phyloP scores from a whole-genome alignment of 2,797 vertebrate genomes.

The Gymnopithys bicolor region DNA sequence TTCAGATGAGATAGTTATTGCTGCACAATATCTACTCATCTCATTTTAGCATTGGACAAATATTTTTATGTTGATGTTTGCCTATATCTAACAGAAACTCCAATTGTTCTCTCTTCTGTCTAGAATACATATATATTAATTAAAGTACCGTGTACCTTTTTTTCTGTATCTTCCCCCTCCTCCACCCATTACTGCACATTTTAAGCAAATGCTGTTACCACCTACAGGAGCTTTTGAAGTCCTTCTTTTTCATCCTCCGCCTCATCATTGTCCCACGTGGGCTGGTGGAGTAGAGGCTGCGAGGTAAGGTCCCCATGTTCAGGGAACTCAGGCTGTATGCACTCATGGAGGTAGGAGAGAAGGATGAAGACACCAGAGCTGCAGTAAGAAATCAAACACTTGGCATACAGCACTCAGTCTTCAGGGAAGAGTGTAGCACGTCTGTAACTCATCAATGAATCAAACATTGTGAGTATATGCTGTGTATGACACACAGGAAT shows the following conservation, averaged over 20 bases:
- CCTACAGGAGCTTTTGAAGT: conserved; percentile 98
- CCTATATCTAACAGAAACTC: background rate
- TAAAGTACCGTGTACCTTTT: background rate
- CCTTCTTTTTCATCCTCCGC: conserved; percentile 96
- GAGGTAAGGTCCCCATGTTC: conserved; percentile 94
- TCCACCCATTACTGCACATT: conserved; percentile 31
- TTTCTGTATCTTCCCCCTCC: conserved; percentile 29
- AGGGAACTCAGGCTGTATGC: conserved; percentile 98
- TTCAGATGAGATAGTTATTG: background rate
- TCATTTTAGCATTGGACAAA: background rate
- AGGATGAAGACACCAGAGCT: conserved; percentile 86
- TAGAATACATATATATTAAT: background rate
- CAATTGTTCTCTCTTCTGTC: background rate
- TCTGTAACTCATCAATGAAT: conserved; percentile 25
- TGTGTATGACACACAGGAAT: background rate
- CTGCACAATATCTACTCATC: background rate
- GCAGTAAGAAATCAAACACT: conserved; percentile 79
- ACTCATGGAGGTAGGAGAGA: conserved; percentile 93
- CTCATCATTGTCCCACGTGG: conserved; percentile 95
- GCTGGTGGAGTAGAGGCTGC: conserved; percentile 96
- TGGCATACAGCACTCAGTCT: conserved; percentile 63
- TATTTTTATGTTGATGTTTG: background rate
- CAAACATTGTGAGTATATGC: background rate
- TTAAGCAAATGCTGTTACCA: conserved; percentile 63
- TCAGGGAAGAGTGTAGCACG: background rate